Base-by-base conservation (phyloP, 2,797 vertebrate species). In the Artibeus jamaicensis region DNA sequence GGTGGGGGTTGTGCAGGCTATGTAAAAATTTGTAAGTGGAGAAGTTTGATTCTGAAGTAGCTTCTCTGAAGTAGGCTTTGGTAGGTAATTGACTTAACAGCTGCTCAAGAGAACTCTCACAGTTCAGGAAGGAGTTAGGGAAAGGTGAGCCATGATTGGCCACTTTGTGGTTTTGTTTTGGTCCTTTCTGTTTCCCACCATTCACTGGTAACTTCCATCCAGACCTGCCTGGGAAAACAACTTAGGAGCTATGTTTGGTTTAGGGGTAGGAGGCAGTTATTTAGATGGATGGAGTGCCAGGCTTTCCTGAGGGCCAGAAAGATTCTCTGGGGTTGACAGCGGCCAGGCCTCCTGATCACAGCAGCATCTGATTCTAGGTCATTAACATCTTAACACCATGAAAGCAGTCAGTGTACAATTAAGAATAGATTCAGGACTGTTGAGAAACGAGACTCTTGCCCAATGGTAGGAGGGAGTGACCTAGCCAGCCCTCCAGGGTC, bases 11-110 rank as follows among this genome's bases (percentile, higher is more conserved):
- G 97, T 98, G 98, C 98, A 98, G 98, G 98, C 98, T 98, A 97
- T 98, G 98, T 98, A 74, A 97, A 98, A 98, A 97, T 96, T 96
- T 97, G 97, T 98, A 97, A 98, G 93, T 96, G 98, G 98, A 98
- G 97, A 98, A 98, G 97, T 98, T 97, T 98, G 97, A 94, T 95
- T 93, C 85, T 96, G 74, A 93, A 79, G 68, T 95, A 95, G 97
- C 96, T 98, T 98, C 97, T 98, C 95, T 2, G 86, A 91, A 97
- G 94, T 95, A 93, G 94, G 95, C 91, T 96, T 96, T 94, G 93
- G 21, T 94, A 95, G 94, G 71, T 97, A 83, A 94, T 42, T 82
- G 95, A 84, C 42, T 91, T 93, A 90, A 96, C 92, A 94, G 89
- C 55, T 70, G 9, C 79, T 91, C 92, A 93, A 86, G 86, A 83